Evolutionary conservation across 2,797 vertebrate genomes (phyloP).

Genomic region (Acridotheres tristis): DNA sequence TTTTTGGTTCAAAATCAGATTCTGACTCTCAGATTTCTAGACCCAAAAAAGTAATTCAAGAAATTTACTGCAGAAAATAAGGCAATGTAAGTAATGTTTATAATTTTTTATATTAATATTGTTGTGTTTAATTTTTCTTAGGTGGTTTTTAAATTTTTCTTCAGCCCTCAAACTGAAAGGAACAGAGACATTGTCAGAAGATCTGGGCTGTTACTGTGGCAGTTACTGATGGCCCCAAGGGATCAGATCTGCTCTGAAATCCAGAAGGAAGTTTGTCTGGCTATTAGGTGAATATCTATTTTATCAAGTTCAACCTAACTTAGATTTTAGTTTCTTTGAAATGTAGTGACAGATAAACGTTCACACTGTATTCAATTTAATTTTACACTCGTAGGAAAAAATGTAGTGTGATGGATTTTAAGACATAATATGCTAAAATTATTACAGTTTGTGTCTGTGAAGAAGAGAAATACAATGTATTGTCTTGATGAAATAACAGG

Average conservation of each 20-base stretch:
- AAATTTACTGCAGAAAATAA: background rate
- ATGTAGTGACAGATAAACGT: background rate
- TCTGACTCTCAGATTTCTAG: background rate
- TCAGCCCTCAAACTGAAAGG: conserved; percentile 94
- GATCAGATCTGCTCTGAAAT: conserved; percentile 95
- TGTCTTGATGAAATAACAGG: background rate
- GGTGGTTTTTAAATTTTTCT: conserved; percentile 98
- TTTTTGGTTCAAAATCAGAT: background rate
- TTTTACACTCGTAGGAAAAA: background rate
- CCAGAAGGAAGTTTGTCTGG: conserved; percentile 94
- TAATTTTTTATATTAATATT: background rate
- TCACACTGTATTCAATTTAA: background rate
- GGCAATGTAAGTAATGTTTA: background rate
- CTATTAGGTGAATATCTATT: conserved; percentile 86
- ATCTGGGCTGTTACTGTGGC: conserved; percentile 93
- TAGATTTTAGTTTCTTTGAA: background rate
- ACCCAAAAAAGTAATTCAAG: background rate
- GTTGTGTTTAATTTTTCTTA: conserved; percentile 63
- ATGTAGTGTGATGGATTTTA: background rate
- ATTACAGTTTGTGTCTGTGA: background rate
- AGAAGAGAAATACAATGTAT: background rate
- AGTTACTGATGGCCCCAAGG: conserved; percentile 94
- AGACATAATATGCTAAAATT: background rate
- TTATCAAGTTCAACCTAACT: background rate
- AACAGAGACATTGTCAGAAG: conserved; percentile 92